These are phyloP conservation scores for Athene cunicularia DNA, from an alignment of 2,113 vertebrate species.

Conservation along the genomic window DNA sequence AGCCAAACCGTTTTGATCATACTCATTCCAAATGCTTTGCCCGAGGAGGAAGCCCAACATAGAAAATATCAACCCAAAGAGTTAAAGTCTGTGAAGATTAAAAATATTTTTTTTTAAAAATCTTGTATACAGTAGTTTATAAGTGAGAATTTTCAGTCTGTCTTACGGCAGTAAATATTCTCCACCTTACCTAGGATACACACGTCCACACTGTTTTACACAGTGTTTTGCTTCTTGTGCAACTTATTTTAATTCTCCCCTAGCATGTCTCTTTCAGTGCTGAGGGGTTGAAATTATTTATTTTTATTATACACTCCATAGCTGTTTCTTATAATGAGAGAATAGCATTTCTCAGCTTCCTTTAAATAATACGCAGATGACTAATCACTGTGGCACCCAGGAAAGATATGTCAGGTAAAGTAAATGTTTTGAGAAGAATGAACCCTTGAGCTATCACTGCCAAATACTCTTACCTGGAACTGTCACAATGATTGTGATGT, in stretches of 20 bases:
- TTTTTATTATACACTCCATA: background rate
- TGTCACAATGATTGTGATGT: slow-evolving; percentile 55
- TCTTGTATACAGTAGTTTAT: background rate
- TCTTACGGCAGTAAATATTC: background rate
- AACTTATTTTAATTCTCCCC: background rate
- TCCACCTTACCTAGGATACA: background rate
- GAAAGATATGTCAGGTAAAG: slow-evolving; percentile 55
- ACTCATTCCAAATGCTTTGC: background rate
- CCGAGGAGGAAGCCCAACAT: background rate
- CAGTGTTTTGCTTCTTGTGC: background rate
- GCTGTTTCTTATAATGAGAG: background rate
- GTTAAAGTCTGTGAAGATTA: background rate
- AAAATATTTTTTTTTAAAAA: background rate
- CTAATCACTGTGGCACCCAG: slow-evolving; percentile 56
- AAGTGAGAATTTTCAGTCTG: background rate
- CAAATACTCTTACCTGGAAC: slow-evolving; percentile 65
- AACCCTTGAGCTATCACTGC: slow-evolving; percentile 66
- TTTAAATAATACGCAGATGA: slow-evolving; percentile 42
- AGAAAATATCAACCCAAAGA: background rate
- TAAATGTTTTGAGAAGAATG: slow-evolving; percentile 70
- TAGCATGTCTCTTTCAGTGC: background rate
- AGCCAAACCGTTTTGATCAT: background rate
- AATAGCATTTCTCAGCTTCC: background rate
- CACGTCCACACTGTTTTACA: background rate
- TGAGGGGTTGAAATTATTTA: background rate